phyloP scores from a whole-genome alignment of 2,888 invertebrate species.

The Nephrotoma flavescens region DNA sequence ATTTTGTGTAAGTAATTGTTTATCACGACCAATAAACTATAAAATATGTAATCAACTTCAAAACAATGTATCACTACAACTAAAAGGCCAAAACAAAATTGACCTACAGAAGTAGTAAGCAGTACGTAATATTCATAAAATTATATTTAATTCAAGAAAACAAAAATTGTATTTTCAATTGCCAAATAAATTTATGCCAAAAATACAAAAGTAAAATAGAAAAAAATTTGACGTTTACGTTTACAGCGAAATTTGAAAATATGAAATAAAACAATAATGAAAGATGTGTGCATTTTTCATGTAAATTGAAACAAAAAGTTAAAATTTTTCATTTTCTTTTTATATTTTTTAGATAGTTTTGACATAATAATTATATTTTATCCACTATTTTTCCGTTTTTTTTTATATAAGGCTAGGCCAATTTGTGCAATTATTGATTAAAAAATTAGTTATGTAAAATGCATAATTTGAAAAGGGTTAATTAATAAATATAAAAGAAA shows the following conservation, averaged over 20 bases:
- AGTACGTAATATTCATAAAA: too few relatives aligned
- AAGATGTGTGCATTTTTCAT: background rate
- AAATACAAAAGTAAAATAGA: background rate
- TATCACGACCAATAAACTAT: background rate
- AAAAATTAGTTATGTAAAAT: background rate
- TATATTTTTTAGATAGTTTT: background rate
- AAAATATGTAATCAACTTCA: background rate
- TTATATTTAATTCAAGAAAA: too few relatives aligned
- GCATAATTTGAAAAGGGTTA: background rate
- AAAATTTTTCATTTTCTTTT: background rate
- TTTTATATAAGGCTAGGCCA: background rate
- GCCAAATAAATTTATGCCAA: background rate
- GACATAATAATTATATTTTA: background rate
- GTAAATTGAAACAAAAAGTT: background rate
- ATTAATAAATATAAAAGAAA: background rate
- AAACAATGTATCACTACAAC: background rate
- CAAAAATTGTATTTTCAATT: too few relatives aligned
- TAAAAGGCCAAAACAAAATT: background rate
- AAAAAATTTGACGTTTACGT: background rate
- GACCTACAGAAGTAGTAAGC: too few relatives aligned
- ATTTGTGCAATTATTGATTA: background rate
- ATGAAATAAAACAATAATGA: background rate
- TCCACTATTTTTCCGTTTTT: background rate
- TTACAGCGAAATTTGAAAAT: background rate
- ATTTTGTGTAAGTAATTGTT: background rate